Base-by-base conservation (phyloP, 2,113 vertebrate genomes). In the Neoarius graeffei region DNA sequence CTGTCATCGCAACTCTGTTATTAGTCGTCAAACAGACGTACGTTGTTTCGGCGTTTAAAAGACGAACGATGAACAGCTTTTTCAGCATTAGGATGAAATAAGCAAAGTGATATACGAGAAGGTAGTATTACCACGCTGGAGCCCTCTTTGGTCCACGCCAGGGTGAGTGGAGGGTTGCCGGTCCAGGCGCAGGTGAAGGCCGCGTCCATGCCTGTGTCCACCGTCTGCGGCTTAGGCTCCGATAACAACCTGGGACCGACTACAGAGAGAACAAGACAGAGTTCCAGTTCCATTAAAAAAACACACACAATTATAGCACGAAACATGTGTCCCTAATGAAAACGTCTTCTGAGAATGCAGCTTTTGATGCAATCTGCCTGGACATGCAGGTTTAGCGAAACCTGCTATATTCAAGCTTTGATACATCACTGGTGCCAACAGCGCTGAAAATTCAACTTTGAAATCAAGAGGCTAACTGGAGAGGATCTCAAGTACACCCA, bases 121-220 rank as follows among this genome's bases (percentile, higher is more conserved):
- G 69, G 62, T 64, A 50, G 25, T 80, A 94, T 96, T 94, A 98
- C 97, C 96, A 96, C 96, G 4, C 91, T 92, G 60, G 94, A 95
- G 30, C 96, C 96, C 42, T 94, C 95, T 88, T 97, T 97, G 30
- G 96, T 97, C 97, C 97, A 98, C 30, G 97, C 96, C 87, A 97
- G 92, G 20, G 95, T 97, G 52, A 97, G 95, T 27, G 95, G 96
- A 50, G 97, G 97, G 91, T 98, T 98, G 85, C 97, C 97, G 4
- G 95, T 96, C 97, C 97, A 98, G 19, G 95, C 93, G 76, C 97
- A 98, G 86, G 95, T 97, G 88, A 98, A 98, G 2, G 95, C 95
- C 7, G 97, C 96, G 6, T 98, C 97, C 92, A 96, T 95, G 4
- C 97, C 97, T 0, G 92, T 86, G 71, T 98, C 97, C 84, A 97